A percentile compares a stretch with the other conserved stretches of the same genome.
Conservation (phyloP, 2,888 invertebrate species). For the Ophioninae sp. region DNA sequence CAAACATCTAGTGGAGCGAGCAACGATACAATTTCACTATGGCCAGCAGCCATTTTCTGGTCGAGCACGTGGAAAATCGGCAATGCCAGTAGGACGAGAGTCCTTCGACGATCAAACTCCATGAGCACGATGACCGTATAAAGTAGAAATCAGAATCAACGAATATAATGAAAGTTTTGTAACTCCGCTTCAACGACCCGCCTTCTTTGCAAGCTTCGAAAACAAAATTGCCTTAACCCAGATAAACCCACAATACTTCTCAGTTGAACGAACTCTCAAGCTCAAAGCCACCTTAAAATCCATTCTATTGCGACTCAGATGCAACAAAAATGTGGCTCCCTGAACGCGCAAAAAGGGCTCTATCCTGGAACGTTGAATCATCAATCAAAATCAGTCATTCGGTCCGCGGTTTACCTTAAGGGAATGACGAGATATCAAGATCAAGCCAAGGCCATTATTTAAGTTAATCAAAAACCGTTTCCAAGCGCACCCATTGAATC, state of each 20-base stretch:
- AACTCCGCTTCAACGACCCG: not conserved
- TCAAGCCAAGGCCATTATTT: too few species aligned
- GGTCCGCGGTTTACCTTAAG: not conserved
- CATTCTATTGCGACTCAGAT: not conserved
- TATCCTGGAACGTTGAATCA: not conserved
- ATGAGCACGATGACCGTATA: not conserved
- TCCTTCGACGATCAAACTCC: conserved; percentile 22
- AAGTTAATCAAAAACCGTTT: too few species aligned
- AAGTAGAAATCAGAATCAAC: not conserved
- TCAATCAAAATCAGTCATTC: not conserved
- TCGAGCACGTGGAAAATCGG: conserved; percentile 37
- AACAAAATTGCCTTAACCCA: not conserved
- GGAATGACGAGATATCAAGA: too few species aligned
- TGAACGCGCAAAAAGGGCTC: not conserved
- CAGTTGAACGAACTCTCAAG: not conserved
- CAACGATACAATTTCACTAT: conserved; percentile 44
- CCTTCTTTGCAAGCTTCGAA: not conserved
- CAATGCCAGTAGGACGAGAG: conserved; percentile 20
- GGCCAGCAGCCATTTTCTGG: conserved; percentile 37
- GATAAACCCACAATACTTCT: not conserved
- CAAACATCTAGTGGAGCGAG: conserved; percentile 34
- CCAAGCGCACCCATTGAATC: too few species aligned
- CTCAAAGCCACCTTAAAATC: not conserved
- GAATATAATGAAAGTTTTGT: not conserved
- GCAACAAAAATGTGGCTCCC: not conserved